phyloP scores from a whole-genome alignment of 2,797 vertebrate species.

The Denticeps clupeoides region DNA sequence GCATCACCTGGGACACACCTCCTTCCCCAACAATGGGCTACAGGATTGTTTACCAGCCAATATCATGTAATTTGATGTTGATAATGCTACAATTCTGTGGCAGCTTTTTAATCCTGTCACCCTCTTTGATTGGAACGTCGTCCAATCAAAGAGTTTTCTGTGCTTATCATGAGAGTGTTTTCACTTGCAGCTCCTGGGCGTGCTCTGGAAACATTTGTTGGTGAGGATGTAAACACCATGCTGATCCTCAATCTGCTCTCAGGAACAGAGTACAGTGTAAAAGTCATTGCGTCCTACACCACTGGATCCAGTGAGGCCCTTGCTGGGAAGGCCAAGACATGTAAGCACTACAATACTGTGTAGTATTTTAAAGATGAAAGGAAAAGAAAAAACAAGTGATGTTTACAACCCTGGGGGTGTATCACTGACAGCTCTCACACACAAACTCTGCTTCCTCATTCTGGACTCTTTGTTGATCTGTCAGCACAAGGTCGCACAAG shows the following conservation, averaged over 20 bases:
- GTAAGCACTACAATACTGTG: constrained; percentile 53
- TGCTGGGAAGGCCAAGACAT: constrained; percentile 70
- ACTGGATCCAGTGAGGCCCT: constrained; percentile 84
- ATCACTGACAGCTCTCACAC: too few relatives aligned
- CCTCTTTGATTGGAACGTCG: too few relatives aligned
- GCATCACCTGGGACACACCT: constrained; percentile 83
- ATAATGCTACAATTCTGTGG: not conserved
- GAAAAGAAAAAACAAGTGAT: not conserved
- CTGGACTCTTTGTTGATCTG: too few relatives aligned
- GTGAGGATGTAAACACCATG: constrained; percentile 84
- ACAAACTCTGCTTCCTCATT: too few relatives aligned
- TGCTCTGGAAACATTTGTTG: constrained; percentile 88
- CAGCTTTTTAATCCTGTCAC: not conserved
- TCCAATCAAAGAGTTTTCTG: too few relatives aligned
- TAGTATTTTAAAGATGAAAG: constrained; percentile 8
- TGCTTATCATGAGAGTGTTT: too few relatives aligned
- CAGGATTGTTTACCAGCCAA: constrained; percentile 83
- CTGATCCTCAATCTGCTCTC: constrained; percentile 86
- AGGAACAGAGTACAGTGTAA: constrained; percentile 83
- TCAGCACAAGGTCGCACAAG: too few relatives aligned
- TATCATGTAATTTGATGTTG: constrained; percentile 55
- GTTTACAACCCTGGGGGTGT: too few relatives aligned
- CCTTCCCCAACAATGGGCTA: constrained; percentile 82
- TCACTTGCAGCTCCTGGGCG: constrained; percentile 64
- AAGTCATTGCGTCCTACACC: constrained; percentile 86